phyloP scores from a whole-genome alignment of 64 coral and sea anemone genomes.

The Stichodactyla mertensii region DNA sequence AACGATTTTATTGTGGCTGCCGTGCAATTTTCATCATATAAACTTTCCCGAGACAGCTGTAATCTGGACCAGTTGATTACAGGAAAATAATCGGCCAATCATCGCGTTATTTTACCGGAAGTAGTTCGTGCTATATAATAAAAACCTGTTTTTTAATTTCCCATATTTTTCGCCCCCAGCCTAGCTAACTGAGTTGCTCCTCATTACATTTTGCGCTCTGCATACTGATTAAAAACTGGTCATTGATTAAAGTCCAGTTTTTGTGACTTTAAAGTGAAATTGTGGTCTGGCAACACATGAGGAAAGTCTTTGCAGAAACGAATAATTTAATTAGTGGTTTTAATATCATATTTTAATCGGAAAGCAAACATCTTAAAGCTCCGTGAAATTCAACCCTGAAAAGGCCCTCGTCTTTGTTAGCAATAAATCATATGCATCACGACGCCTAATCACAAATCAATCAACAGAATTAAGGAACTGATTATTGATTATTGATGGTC shows the following conservation, averaged over 20 bases:
- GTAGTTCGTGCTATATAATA: no score
- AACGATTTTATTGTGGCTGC: no score
- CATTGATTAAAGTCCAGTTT: background rate
- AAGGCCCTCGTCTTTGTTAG: background rate
- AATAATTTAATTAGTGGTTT: conserved; percentile 28
- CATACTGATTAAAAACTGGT: no score
- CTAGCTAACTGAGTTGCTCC: no score
- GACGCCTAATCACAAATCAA: background rate
- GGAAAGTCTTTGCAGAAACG: background rate
- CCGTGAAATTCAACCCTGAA: conserved; percentile 9
- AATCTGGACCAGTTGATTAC: no score
- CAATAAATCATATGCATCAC: conserved; percentile 10
- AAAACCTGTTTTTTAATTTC: no score
- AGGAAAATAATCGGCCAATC: no score
- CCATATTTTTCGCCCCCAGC: no score
- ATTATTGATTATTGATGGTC: background rate
- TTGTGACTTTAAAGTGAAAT: background rate
- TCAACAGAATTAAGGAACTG: background rate
- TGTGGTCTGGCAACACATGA: background rate
- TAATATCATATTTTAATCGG: conserved; percentile 22
- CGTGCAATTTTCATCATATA: no score
- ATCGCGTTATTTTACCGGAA: no score
- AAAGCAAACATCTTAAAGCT: conserved; percentile 23
- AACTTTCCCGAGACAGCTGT: no score
- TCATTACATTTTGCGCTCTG: no score